Evolutionary conservation across 2,797 vertebrate species (phyloP).

Genomic region (Malurus leucopterus): DNA sequence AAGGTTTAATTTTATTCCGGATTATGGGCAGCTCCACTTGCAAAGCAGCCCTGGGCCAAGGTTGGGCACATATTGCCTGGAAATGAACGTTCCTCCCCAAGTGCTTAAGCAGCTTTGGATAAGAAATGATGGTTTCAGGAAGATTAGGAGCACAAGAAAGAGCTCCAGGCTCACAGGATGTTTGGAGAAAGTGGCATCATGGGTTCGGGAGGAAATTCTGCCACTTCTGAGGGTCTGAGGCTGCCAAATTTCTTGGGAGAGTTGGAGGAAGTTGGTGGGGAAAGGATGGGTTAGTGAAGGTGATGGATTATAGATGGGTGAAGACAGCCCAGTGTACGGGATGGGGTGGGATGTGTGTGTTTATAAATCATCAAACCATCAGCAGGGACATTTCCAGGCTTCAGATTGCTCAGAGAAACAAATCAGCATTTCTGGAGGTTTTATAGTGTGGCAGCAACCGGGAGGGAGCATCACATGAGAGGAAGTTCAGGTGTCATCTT

Average conservation of each 20-base stretch:
- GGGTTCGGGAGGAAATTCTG: neutral
- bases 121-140: conserved; percentile 39
- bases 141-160: conserved; percentile 13
- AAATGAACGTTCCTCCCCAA: neutral
- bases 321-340: rapidly evolving
- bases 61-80: neutral
- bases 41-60: conserved; percentile 3
- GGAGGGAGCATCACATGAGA: neutral
- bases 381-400: neutral
- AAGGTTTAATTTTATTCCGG: conserved; percentile 33
- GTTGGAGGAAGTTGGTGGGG: neutral
- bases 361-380: neutral
- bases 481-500: neutral
- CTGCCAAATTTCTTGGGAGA: neutral
- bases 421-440: neutral
- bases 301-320: neutral
- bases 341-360: too few species aligned
- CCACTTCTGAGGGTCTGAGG: neutral
- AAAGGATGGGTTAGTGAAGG: neutral
- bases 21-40: conserved; percentile 12
- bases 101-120: conserved; percentile 37
- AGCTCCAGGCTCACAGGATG: neutral
- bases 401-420: neutral
- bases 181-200: neutral
- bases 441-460: neutral